Base-by-base conservation (phyloP, 2,797 vertebrate genomes). In the Falco cherrug region DNA sequence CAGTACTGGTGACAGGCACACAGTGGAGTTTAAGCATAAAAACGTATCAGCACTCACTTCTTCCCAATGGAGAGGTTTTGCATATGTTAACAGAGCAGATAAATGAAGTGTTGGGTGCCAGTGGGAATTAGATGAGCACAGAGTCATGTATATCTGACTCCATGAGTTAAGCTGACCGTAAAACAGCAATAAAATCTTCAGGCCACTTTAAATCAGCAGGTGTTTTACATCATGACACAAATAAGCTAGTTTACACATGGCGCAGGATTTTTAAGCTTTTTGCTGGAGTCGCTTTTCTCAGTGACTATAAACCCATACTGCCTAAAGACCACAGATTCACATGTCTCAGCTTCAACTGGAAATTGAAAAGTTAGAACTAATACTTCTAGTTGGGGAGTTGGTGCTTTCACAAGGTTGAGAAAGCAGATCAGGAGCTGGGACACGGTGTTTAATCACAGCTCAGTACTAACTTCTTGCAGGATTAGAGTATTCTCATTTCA, bases 111-210 rank as follows among this genome's bases (percentile, higher is more conserved):
- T 48, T 77, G 78, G 8, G 9, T 78, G 22, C 50, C 1, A 3
- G 25, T 71, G 76, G n/a, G 75, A 92, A 48, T 57, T 75, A 77
- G 94, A 94, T 81, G 87, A 89, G 63, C 50, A 41, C 48, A 79
- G 0, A 83, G 21, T 79, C 56, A 73, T 11, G 4, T 54, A 28
- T 28, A 35, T 83, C 78, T 89, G 81, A 83, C 39, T 93, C 87
- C 64, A 83, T 37, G 56, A 87, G 26, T 77, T 77, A 77, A 84
- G 51, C 11, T 94, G 64, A 64, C 39, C 16, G 45, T 16, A 8
- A 18, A 91, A 22, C 43, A 89, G 47, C 69, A 87, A 87, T 91
- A 93, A 97, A 95, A 81, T 68, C 64, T 93, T 95, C 73, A 93
- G 87, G 50, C 31, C 71, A 57, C 88, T 94, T 91, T 48, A 69